These are phyloP conservation scores for Cheilosia urbana DNA, from an alignment of 2,888 invertebrate species.

Conservation along the genomic window DNA sequence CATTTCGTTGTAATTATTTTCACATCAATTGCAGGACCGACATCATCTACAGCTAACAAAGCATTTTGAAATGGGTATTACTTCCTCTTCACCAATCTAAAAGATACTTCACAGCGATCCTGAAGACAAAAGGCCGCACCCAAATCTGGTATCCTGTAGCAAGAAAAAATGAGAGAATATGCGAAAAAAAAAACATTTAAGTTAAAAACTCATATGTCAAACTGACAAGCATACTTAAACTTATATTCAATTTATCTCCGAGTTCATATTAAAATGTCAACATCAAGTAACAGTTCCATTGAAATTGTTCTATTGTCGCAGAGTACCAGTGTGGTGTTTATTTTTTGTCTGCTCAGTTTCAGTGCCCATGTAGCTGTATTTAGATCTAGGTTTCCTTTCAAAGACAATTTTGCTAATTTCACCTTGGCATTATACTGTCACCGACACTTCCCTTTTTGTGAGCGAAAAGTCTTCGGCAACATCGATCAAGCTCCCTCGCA, in stretches of 20 bases:
- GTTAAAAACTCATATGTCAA: conserved; percentile 63
- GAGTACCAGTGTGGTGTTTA: conserved; percentile 6
- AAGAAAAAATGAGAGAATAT: background rate
- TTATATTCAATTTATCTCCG: conserved; percentile 65
- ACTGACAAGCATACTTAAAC: conserved; percentile 63
- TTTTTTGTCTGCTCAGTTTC: conserved; percentile 8
- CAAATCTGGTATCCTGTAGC: background rate
- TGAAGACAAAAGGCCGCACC: background rate
- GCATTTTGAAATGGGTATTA: conserved; percentile 23
- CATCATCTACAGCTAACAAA: conserved; percentile 23
- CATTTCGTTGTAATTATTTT: conserved; percentile 45
- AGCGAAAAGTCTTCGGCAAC: conserved; percentile 9
- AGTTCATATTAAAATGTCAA: conserved; percentile 70
- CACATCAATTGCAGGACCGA: conserved; percentile 48
- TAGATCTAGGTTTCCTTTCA: background rate
- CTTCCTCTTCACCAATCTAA: conserved; percentile 49
- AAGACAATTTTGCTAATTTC: conserved; percentile 37
- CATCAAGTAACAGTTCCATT: conserved; percentile 61
- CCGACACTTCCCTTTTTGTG: background rate
- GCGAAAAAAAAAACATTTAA: conserved; percentile 25
- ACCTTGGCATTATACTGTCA: conserved; percentile 25
- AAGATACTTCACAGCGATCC: conserved; percentile 12
- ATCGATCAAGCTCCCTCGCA: conserved; percentile 29
- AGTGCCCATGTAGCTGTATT: background rate
- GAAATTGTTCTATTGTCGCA: conserved; percentile 30